Base-by-base conservation (phyloP, 2,797 vertebrate species). In the Sebastes melanostomus region DNA sequence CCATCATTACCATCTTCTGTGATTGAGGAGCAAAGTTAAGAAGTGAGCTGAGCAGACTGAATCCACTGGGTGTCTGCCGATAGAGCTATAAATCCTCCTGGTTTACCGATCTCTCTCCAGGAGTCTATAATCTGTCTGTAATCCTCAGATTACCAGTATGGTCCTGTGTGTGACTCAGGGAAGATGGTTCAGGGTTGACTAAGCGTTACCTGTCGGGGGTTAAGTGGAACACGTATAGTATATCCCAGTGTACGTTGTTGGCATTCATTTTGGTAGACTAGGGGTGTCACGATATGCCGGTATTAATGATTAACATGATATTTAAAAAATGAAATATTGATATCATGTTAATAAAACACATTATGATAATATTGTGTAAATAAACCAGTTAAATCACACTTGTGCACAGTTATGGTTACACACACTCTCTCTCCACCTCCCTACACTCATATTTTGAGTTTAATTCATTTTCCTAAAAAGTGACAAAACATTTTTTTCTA, bases 101-200 rank as follows among this genome's bases (percentile, higher is more conserved):
- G 66, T 82, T 78, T 69, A 73, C 82, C 63, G 20, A 68, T 77
- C 65, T 62, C 81, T 80, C 76, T 84, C 42, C 74, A 83, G 82
- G 82, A 90, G 83, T 79, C 88, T 66, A 27, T 94, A 95, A 94
- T 94, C 91, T 78, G 52, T 70, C 72, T 87, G 84, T 94, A 95
- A 95, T 94, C 93, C 89, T 80, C 86, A 89, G 92, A 93, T 93
- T 92, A 92, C 73, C 85, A 30, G 74, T 80, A 27, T 77, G 84
- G 80, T 72, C 74, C 71, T 71, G 72, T 77, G 72, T 78, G 59
- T 24, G 65, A 87, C 82, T 77, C 27, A 0, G 78, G 74, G 59
- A 61, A 76, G 74, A 63, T 70, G 76, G 36, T 42, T 74, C 59
- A 74, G 36, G 61, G 32, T 69, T 36, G 54, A 59, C 60, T 80